phyloP scores from a whole-genome alignment of 2,797 vertebrate species.

The Cryptoprocta ferox region DNA sequence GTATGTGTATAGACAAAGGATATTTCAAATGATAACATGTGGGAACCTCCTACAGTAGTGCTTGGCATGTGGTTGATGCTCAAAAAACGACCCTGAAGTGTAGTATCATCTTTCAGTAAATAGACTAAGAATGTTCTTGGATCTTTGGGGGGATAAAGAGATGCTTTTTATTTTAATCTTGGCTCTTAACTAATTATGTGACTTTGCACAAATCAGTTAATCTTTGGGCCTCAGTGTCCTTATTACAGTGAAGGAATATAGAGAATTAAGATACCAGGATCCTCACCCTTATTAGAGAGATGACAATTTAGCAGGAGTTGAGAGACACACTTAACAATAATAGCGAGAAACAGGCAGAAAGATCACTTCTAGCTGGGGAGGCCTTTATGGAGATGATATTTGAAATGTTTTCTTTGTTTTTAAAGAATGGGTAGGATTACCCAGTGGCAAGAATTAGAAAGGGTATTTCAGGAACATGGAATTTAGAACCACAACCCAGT shows the following conservation, averaged over 20 bases:
- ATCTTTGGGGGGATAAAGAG: neutral
- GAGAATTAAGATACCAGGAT: neutral
- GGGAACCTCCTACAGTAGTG: neutral
- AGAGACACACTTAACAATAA: neutral
- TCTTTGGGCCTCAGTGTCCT: neutral
- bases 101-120: neutral
- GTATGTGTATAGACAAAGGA: neutral
- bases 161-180: neutral
- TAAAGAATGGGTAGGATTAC: neutral
- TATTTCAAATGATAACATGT: neutral
- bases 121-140: neutral
- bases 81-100: neutral
- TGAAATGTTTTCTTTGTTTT: neutral
- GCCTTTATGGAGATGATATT: neutral
- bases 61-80: neutral
- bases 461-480: neutral
- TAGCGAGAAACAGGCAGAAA: neutral
- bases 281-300: neutral
- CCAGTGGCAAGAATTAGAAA: neutral
- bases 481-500: neutral
- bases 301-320: neutral
- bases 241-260: neutral
- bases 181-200: neutral
- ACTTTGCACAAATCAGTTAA: neutral
- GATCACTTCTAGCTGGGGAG: neutral